Conservation (phyloP, 2,888 invertebrate genomes). For the Drosophila merina region DNA sequence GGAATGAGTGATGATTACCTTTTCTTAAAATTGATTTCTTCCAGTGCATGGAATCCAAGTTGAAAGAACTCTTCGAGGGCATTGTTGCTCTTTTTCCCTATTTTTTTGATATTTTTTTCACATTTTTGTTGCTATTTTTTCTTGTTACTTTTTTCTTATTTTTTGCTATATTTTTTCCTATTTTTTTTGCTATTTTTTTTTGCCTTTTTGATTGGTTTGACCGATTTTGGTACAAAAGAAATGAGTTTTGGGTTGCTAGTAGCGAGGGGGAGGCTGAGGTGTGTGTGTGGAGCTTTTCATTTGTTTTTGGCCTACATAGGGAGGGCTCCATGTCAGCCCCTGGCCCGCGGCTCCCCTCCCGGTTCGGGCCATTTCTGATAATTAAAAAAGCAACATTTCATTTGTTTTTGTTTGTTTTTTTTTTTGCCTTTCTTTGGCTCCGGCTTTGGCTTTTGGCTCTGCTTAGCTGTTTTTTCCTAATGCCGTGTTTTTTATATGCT, state of each 20-base stretch:
- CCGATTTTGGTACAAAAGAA: conserved; percentile 76
- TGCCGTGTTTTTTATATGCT: conserved; percentile 2
- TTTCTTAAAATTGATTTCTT: background rate
- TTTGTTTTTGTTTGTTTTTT: conserved; percentile 17
- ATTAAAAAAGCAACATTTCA: conserved; percentile 63
- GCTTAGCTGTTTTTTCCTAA: conserved; percentile 1
- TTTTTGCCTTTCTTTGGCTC: background rate
- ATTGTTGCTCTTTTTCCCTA: conserved; percentile 43
- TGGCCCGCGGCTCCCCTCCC: conserved; percentile 18
- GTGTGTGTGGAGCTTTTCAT: conserved; percentile 54
- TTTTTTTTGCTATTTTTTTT: conserved; percentile 40
- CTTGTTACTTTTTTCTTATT: background rate
- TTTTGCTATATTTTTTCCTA: conserved; percentile 39
- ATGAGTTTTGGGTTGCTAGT: conserved; percentile 45
- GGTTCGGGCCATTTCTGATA: conserved; percentile 59
- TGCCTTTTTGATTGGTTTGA: conserved; percentile 71
- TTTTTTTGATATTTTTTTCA: background rate
- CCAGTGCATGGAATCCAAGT: conserved; percentile 49
- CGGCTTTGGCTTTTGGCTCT: background rate
- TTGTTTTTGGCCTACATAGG: conserved; percentile 61
- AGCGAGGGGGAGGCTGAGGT: background rate
- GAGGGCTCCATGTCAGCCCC: conserved; percentile 19
- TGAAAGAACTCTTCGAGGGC: conserved; percentile 68
- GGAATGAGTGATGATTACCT: background rate
- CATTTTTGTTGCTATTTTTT: background rate